Percentiles rank a stretch among this genome's conserved stretches.
These are phyloP conservation scores for Bilobella aurantiaca DNA, from an alignment of 1,140 invertebrate genomes.

Conservation along the genomic window DNA sequence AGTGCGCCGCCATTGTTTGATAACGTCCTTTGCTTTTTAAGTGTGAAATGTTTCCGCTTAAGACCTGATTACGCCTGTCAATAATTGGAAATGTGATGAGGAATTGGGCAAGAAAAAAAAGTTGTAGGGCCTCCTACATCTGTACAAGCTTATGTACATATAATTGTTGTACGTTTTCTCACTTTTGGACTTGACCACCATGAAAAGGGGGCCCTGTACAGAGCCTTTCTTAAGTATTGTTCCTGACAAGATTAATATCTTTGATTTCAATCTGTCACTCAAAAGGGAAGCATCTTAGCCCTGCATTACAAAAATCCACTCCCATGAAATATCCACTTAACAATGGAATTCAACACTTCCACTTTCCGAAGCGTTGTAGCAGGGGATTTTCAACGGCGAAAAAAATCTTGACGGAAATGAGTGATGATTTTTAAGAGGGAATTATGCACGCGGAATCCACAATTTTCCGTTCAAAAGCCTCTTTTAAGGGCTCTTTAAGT, in stretches of 20 bases:
- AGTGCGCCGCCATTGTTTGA: no score
- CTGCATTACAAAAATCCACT: neutral
- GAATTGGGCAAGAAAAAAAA: neutral
- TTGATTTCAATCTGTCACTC: neutral
- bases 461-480: no score
- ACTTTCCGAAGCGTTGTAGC: neutral
- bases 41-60: neutral
- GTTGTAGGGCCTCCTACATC: no score
- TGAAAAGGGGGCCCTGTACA: neutral
- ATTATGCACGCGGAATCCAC: no score
- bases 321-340: neutral
- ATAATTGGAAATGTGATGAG: neutral
- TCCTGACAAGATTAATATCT: neutral
- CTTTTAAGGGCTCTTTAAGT: no score
- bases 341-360: neutral
- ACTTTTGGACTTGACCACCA: neutral
- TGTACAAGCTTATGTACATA: no score
- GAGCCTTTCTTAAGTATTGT: neutral
- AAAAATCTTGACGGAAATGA: neutral
- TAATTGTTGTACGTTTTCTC: no score
- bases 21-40: neutral
- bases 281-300: neutral
- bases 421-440: no score
- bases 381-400: neutral
- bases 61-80: neutral